Evolutionary conservation across 1,140 invertebrate genomes (phyloP).

Genomic region (Cardiocondyla obscurior): DNA sequence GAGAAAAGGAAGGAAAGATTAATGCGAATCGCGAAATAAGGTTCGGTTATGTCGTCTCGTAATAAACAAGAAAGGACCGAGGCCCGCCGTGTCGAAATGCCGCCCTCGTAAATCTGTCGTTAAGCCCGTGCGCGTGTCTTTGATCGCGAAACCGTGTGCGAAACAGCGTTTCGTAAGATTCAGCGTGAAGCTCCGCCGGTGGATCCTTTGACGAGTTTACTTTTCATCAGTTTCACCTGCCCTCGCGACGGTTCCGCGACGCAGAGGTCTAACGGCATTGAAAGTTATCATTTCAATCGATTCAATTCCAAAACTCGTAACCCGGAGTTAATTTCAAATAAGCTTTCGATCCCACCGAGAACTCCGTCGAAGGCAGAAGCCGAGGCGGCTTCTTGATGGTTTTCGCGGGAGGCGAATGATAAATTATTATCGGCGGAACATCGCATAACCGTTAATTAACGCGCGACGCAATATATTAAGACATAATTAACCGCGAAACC

Average conservation of each 20-base stretch:
- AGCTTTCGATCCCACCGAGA: not conserved
- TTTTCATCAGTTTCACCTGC: not conserved
- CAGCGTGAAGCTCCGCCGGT: not conserved
- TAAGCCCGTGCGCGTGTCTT: not conserved
- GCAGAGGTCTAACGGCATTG: no score
- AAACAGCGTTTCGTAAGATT: not conserved
- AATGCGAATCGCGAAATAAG: slow-evolving; percentile 25
- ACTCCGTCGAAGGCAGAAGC: slow-evolving; percentile 1
- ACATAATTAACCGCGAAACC: slow-evolving; percentile 59
- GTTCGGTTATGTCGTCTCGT: slow-evolving; percentile 34
- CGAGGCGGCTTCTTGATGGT: not conserved
- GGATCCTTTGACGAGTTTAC: not conserved
- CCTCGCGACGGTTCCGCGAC: not conserved
- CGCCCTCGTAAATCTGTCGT: slow-evolving; percentile 52
- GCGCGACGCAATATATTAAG: slow-evolving; percentile 49
- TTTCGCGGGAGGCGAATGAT: slow-evolving; percentile 24
- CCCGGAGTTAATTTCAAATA: not conserved
- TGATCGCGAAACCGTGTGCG: not conserved
- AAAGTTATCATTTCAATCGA: not conserved
- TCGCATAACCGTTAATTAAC: slow-evolving; percentile 63
- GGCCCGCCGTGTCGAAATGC: slow-evolving; percentile 19
- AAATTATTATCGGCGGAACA: slow-evolving; percentile 14
- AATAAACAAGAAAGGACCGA: slow-evolving; percentile 31
- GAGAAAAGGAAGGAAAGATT: slow-evolving; percentile 41
- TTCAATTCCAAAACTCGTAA: not conserved